Base-by-base conservation (phyloP, 1,140 invertebrate species). In the Pogonomyrmex barbatus region DNA sequence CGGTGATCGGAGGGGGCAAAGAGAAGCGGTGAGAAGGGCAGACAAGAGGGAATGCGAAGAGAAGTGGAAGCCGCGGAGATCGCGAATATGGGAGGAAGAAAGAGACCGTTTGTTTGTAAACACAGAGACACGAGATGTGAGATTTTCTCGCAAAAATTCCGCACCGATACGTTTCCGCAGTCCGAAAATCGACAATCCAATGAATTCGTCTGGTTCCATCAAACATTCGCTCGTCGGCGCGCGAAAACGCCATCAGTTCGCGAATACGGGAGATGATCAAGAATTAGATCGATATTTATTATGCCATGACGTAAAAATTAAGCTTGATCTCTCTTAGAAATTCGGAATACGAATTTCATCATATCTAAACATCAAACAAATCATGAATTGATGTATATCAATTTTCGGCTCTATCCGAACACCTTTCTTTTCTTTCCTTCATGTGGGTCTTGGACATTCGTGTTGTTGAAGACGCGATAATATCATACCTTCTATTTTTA, bases 41-140 rank as follows among this genome's bases (percentile, higher is more conserved):
- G 17, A 42, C 47, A 68, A 50, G 73, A 71, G 50, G 54, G 42
- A 75, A 42, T 42, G 36, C 45, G 42, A 62, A 73, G 78, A 12
- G 76, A 71, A 47, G 85, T 70, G 76, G 83, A 33, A 39, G n/a
- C 30, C 45, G 39, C 62, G 39, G 30, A 65, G 17, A 63, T 30
- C 24, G 24, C 24, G 24, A 24, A 24, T 24, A 24, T 24, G 24
- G 73, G n/a, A 24, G 50, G 52, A 36, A 10, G 45, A 47, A 58
- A n/a, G n/a, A 4, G 67, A 54, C 17, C 68, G 84, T 75, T 88
- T 92, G 91, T 93, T 92, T 93, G 91, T 92, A 93, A 93, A 92
- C 91, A 92, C 90, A 92, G 89, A 91, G 83, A 91, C 56, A 50
- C 90, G 82, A 60, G 73, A 86, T 36, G 73, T 30, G 8, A 63